Conservation (phyloP, 2,797 vertebrate species). For the Ctenochaetus hawaiiensis region DNA sequence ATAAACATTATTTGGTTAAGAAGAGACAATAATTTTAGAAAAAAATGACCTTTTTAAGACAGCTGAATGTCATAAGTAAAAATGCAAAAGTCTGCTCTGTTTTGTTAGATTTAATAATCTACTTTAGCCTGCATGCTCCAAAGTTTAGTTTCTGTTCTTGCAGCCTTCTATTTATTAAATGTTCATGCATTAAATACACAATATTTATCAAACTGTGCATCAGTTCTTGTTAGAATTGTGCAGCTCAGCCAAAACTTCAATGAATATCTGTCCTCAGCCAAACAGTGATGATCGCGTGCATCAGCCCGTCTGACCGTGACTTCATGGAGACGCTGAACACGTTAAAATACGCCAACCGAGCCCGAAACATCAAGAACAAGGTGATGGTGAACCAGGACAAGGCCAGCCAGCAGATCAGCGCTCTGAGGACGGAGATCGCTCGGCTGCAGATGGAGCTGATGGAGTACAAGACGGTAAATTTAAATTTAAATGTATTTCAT, state of each 20-base stretch:
- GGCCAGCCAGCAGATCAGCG: constrained; percentile 95
- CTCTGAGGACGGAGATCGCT: constrained; percentile 93
- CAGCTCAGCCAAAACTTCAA: background rate
- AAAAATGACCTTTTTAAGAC: too few relatives aligned
- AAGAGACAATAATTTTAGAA: too few relatives aligned
- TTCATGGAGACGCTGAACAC: constrained; percentile 98
- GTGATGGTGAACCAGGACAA: constrained; percentile 96
- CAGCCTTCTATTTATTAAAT: background rate
- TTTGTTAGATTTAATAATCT: background rate
- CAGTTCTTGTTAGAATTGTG: background rate
- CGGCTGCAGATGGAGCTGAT: constrained; percentile 95
- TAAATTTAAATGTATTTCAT: too few relatives aligned
- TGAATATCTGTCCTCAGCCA: constrained; percentile 83
- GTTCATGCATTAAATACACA: background rate
- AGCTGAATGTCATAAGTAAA: too few relatives aligned
- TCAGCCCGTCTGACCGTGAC: constrained; percentile 95
- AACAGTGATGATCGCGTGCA: constrained; percentile 96
- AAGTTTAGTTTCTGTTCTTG: too few relatives aligned
- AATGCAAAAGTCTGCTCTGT: background rate
- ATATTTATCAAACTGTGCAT: background rate
- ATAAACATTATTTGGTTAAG: too few relatives aligned
- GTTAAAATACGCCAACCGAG: constrained; percentile 94
- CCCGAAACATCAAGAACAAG: constrained; percentile 97
- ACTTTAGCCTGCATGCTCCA: background rate
- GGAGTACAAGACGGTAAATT: constrained; percentile 94